Base-by-base conservation (phyloP, 2,797 vertebrate genomes). In the Coreius guichenoti region DNA sequence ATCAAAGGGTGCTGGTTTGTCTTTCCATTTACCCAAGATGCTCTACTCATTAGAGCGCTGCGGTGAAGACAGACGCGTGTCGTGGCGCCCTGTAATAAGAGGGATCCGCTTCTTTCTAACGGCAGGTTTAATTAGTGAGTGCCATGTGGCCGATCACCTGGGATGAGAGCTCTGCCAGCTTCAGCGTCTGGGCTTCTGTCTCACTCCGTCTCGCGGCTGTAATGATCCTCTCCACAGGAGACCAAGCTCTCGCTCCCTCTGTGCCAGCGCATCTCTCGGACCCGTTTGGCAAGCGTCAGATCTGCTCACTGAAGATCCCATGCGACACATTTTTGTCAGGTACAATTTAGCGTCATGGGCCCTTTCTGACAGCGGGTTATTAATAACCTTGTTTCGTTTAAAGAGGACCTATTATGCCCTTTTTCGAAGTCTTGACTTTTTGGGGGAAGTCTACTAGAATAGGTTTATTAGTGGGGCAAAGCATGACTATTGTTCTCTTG, bases 91-190 rank as follows among this genome's bases (percentile, higher is more conserved):
- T 81, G 69, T 84, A 81, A 81, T 81, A 70, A 83, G 58, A 67
- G 69, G 36, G 33, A 61, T 33, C 49, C 51, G 54, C 39, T 80
- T 82, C 33, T 43, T 36, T 77, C 65, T 54, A 80, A 82, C 21
- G 83, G 63, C 87, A 61, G 68, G 69, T 79, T 84, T 89, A 86
- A 89, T 87, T 82, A 86, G 54, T 67, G 69, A 43, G 8, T 81
- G 86, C 72, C 73, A 80, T 87, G 84, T 79, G 81, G 78, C 69
- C n/a, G 29, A 67, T 85, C 85, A 76, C 83, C 75, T 86, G 86
- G 78, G 84, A 84, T 63, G 29, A 68, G 49, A 81, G 82, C 49
- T 85, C 67, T 19, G 65, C 51, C 76, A 75, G 58, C 56, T 51
- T 31, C 31, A 81, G 70, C 23, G 19, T 70, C 75, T 51, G 70